Percentiles rank a stretch among this genome's conserved stretches.
These are phyloP conservation scores for Luidia sarsii DNA, from an alignment of 53 echinoderm and acorn worm species.

Conservation along the genomic window DNA sequence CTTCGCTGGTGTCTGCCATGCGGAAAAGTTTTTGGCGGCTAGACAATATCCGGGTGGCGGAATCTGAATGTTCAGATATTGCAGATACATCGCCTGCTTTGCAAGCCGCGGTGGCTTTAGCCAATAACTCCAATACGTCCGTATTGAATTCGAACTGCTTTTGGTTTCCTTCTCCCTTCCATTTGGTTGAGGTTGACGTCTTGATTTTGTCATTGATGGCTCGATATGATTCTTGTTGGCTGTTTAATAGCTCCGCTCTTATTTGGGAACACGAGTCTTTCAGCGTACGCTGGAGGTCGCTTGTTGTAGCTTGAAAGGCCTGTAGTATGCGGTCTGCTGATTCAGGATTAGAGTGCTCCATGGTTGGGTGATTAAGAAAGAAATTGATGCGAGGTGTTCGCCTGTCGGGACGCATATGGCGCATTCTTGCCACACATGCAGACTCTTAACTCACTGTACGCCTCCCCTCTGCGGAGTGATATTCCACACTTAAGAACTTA, in stretches of 20 bases:
- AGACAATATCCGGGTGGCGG: not conserved
- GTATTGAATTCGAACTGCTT: constrained; percentile 7
- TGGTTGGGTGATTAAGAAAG: not conserved
- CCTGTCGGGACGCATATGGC: too few relatives aligned
- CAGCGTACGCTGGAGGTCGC: not conserved
- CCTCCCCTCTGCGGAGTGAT: too few relatives aligned
- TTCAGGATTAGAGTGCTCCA: not conserved
- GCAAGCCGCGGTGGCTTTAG: not conserved
- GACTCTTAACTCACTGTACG: too few relatives aligned
- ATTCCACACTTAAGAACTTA: too few relatives aligned
- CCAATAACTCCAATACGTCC: not conserved
- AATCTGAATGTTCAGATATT: not conserved
- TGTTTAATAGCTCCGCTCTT: not conserved
- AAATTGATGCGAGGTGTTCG: too few relatives aligned
- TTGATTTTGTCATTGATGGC: not conserved
- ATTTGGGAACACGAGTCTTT: too few relatives aligned
- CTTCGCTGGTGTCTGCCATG: not conserved
- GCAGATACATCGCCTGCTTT: not conserved
- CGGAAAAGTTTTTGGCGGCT: not conserved
- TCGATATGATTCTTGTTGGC: not conserved
- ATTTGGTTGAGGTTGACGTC: not conserved
- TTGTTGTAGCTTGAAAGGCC: not conserved
- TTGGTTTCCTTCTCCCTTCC: constrained; percentile 1
- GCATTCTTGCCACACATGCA: too few relatives aligned
- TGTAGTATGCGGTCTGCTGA: not conserved